Percentiles rank a stretch among this genome's conserved stretches.
These are phyloP conservation scores for Gerris buenoi DNA, from an alignment of 1,140 invertebrate genomes.

Conservation along the genomic window DNA sequence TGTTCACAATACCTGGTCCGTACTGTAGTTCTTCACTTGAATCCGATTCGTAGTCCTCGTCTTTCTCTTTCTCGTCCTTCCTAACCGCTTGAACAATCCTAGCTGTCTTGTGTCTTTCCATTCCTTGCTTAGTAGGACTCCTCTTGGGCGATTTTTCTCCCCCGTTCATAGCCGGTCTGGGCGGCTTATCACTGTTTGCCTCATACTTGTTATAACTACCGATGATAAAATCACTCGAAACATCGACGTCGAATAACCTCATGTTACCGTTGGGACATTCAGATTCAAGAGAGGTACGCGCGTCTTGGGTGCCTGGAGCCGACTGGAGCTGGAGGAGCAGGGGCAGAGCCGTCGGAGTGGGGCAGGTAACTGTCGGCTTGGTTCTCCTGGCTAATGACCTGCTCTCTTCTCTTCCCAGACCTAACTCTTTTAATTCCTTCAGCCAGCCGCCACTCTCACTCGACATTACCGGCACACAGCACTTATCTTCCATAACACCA, in stretches of 20 bases:
- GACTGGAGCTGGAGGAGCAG: conserved; percentile 10
- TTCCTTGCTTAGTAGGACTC: conserved; percentile 7
- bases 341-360: background rate
- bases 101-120: conserved; percentile 22
- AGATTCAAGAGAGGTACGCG: conserved; percentile 24
- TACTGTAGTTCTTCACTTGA: conserved; percentile 68
- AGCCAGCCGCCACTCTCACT: background rate
- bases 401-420: conserved; percentile 6
- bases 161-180: conserved; percentile 6
- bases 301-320: conserved; percentile 4
- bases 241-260: conserved; percentile 28
- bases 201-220: conserved; percentile 14
- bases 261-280: conserved; percentile 34
- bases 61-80: conserved; percentile 13
- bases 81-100: conserved; percentile 8
- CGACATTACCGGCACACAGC: background rate
- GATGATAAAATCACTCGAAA: conserved; percentile 19
- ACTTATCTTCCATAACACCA: background rate
- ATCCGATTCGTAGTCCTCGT: conserved; percentile 30
- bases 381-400: conserved; percentile 8
- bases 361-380: conserved; percentile 5
- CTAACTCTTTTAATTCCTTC: background rate
- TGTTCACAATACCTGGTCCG: conserved; percentile 80
- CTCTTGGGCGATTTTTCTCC: conserved; percentile 13
- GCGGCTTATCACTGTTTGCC: conserved; percentile 14